Conservation (phyloP, 2,797 vertebrate genomes). For the Phoeniculus purpureus region DNA sequence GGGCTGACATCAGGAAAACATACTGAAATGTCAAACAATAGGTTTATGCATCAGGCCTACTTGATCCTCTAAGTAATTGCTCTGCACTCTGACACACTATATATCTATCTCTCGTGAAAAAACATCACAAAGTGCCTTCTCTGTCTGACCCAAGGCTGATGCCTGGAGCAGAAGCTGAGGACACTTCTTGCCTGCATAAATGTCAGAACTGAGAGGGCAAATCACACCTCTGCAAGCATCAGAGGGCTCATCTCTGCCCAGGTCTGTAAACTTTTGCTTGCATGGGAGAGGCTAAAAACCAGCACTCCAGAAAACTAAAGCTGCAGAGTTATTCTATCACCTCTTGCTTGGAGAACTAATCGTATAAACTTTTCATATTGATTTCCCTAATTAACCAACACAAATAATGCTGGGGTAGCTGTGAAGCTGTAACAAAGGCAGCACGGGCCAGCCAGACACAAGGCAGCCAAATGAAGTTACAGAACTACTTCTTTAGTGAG, state of each 20-base stretch:
- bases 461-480: conserved; percentile 5
- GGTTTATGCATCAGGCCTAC: fast-evolving
- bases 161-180: fast-evolving
- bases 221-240: background rate
- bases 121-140: background rate
- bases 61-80: background rate
- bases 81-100: background rate
- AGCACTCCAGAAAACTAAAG: background rate
- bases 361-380: background rate
- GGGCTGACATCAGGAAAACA: background rate
- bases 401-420: background rate
- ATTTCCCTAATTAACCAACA: conserved; percentile 15
- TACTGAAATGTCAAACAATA: background rate
- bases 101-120: background rate
- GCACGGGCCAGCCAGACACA: background rate
- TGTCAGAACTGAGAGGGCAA: background rate
- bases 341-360: background rate
- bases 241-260: background rate
- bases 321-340: background rate
- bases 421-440: background rate
- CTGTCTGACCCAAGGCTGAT: background rate
- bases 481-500: background rate
- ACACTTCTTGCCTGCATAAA: background rate
- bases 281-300: background rate
- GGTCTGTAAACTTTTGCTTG: background rate